Evolutionary conservation across 2,888 invertebrate species (phyloP), one percentile per base, ranked within the genome.

Genomic region (Andrena camellia): DNA sequence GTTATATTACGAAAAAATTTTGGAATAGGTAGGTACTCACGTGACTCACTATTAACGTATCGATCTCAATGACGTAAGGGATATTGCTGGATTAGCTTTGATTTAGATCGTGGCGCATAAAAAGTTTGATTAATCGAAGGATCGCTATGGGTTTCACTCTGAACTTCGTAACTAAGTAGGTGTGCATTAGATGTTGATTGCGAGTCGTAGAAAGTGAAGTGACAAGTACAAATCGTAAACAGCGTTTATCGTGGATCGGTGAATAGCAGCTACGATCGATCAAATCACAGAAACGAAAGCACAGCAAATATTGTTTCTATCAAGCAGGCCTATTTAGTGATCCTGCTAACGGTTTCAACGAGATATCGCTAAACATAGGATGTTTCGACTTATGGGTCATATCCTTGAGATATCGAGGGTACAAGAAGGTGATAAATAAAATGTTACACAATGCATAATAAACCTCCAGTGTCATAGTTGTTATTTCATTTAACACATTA

Each of bases 151-250:
- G 31, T 71, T 54, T 50, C 66, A 69, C 29, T 20, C 35, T 23
- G 70, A 64, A 66, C 23, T 33, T 52, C 33, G 63, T 57, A 29
- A 54, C 50, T 42, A 26, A 68, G 48, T 35, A 17, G 48, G 48
- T 23, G 63, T 57, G 64, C 68, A 62, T 81, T 66, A 66, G 54
- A 6, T 50, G 29, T 17, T 2, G 42, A 62, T 74, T 81, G 66
- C 66, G 29, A 63, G 67, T 71, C 67, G 66, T 33, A 52, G 69
- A 80, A 67, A 69, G 52, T 31, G 31, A 66, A 48, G 10, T 48
- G 81, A 81, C 81, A 73, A 69, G 73, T 81, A 81, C 68, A 75
- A 75, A 81, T 82, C 67, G 60, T 57, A 48, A 68, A 50, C 60
- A 29, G 29, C 29, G 57, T 35, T 67, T 42, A 64, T n/a, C 33